phyloP scores from a whole-genome alignment of 2,888 invertebrate genomes.

The Ctenicera cuprea region DNA sequence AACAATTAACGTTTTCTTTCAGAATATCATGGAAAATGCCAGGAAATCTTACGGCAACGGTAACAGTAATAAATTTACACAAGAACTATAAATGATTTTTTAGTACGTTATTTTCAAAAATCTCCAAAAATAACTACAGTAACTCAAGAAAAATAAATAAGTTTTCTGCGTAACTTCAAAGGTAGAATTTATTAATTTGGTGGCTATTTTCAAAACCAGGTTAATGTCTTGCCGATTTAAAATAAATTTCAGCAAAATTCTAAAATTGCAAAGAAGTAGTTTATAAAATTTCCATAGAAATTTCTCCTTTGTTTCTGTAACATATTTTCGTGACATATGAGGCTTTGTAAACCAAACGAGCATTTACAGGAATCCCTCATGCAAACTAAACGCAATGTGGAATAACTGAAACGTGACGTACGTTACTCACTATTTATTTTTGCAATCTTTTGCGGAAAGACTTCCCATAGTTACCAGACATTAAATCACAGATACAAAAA shows the following conservation, averaged over 20 bases:
- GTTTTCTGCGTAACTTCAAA: no score
- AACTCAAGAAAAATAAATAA: no score
- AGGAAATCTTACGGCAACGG: not conserved
- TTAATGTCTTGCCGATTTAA: no score
- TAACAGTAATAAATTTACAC: not conserved
- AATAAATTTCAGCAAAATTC: no score
- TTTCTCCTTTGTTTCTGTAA: not conserved
- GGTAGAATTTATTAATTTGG: no score
- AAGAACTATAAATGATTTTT: not conserved
- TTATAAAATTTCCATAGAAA: no score
- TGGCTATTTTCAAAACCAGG: no score
- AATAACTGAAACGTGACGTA: slow-evolving; percentile 13
- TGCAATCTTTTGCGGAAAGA: slow-evolving; percentile 1
- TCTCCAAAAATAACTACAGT: not conserved
- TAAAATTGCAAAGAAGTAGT: no score
- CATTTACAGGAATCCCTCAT: slow-evolving; percentile 30
- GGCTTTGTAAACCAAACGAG: not conserved
- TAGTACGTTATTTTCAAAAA: not conserved
- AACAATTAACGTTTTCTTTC: no score
- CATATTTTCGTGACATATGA: slow-evolving; percentile 5
- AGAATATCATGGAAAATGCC: no score
- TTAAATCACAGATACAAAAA: slow-evolving; percentile 26
- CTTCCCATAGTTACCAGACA: slow-evolving; percentile 6
- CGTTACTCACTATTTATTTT: not conserved
- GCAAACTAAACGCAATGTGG: slow-evolving; percentile 32